phyloP scores from a whole-genome alignment of 1,140 invertebrate species.

The Drosophila novamexicana region DNA sequence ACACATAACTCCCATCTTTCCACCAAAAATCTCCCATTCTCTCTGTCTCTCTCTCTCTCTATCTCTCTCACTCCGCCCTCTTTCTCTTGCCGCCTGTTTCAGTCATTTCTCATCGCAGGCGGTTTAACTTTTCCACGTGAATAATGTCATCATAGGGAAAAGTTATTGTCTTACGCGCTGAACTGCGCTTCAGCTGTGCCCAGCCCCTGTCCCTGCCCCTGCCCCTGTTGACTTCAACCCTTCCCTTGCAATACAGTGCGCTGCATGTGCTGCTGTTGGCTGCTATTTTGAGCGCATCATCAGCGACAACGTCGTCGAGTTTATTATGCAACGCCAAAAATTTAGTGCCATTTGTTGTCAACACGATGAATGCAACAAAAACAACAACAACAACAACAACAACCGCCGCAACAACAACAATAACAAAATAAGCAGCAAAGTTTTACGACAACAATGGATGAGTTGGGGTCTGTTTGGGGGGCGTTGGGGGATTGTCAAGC shows the following conservation, averaged over 20 bases:
- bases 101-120: slow-evolving; percentile 43
- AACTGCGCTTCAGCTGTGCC: slow-evolving; percentile 49
- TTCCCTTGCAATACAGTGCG: neutral
- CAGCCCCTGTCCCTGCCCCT: neutral
- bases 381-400: slow-evolving; percentile 18
- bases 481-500: slow-evolving; percentile 11
- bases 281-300: slow-evolving; percentile 56
- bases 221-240: neutral
- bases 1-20: neutral
- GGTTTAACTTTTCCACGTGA: slow-evolving; percentile 73
- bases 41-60: neutral
- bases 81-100: neutral
- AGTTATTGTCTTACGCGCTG: slow-evolving; percentile 70
- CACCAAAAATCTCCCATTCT: neutral
- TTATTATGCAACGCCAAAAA: slow-evolving; percentile 80
- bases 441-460: slow-evolving; percentile 51
- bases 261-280: slow-evolving; percentile 27
- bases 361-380: slow-evolving; percentile 68
- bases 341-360: slow-evolving; percentile 81
- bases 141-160: slow-evolving; percentile 74
- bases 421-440: slow-evolving; percentile 39
- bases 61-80: neutral
- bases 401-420: neutral
- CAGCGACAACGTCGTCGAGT: slow-evolving; percentile 53
- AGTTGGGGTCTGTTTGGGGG: neutral